Evolutionary conservation across 2,888 invertebrate species (phyloP), one percentile per base, ranked within the genome.

Genomic region (Chesias legatella): DNA sequence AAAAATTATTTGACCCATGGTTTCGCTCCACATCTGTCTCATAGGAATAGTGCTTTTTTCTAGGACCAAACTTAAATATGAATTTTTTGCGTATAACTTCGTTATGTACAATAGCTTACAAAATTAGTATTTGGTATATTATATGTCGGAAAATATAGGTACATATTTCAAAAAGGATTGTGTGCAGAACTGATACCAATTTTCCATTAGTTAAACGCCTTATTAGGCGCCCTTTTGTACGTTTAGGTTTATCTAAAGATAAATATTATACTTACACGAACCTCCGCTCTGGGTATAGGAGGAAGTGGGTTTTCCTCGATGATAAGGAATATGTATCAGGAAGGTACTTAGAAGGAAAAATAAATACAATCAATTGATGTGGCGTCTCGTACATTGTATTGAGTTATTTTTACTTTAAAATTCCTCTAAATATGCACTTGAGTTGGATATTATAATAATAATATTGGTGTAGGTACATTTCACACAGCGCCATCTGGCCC

Each of bases 231-330:
- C 42, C 50, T 50, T 38, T 49, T 35, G 25, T 45, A 24, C 31
- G 17, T 32, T 33, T 25, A 28, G 28, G 41, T 38, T 49, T 43
- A 52, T 52, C 48, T 51, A 32, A 54, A 63, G 50, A 62, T 63
- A 63, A 82, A 82, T 79, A 81, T 79, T 76, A 66, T 71, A 65
- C 56, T 66, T 71, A 65, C 56, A 43, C 53, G 66, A 72, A 81
- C 74, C 72, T 83, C 79, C 80, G 67, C 45, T 60, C 43, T 45
- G 60, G 61, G 58, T 56, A 46, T 33, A 50, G 51, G 56, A 68
- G 80, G 81, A 83, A 76, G 69, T 76, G 60, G 56, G 36, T 68
- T 74, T 73, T 74, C 67, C 72, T 71, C 53, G 35, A 48, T 8
- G 40, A 40, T 39, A 43, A 39, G 32, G 45, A 40, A 30, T 11